phyloP scores from a whole-genome alignment of 2,888 invertebrate genomes.

The Eupithecia tripunctaria region DNA sequence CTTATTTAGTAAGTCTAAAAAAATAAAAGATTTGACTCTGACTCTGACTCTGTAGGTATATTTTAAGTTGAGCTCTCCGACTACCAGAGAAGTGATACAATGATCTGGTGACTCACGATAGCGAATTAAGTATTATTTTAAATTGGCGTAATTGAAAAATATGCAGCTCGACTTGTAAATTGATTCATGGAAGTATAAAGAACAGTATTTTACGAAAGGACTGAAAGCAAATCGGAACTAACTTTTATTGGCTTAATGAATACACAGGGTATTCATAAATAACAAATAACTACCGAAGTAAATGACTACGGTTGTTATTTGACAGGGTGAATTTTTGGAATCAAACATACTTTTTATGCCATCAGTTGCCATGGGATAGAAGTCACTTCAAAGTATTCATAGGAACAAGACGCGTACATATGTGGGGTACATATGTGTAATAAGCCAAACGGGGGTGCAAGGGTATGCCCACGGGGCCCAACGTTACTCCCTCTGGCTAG shows the following conservation, averaged over 20 bases:
- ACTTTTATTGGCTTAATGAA: not conserved
- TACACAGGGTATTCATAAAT: no score
- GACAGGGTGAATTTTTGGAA: not conserved
- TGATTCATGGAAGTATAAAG: conserved; percentile 68
- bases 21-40: no score
- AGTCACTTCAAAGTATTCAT: no score
- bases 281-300: no score
- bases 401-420: no score
- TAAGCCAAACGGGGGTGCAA: no score
- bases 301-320: not conserved
- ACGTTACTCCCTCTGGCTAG: not conserved
- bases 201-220: not conserved
- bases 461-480: not conserved
- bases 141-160: conserved; percentile 85
- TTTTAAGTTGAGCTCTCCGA: conserved; percentile 11
- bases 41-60: no score
- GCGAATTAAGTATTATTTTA: conserved; percentile 84
- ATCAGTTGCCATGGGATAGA: no score
- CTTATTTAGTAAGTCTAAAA: no score
- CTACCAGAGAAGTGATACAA: conserved; percentile 71
- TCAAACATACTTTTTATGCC: no score
- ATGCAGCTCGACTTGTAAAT: conserved; percentile 81
- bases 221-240: not conserved
- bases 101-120: conserved; percentile 82
- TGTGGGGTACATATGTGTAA: no score